Base-by-base conservation (phyloP, 2,797 vertebrate genomes). In the Echiichthys vipera region DNA sequence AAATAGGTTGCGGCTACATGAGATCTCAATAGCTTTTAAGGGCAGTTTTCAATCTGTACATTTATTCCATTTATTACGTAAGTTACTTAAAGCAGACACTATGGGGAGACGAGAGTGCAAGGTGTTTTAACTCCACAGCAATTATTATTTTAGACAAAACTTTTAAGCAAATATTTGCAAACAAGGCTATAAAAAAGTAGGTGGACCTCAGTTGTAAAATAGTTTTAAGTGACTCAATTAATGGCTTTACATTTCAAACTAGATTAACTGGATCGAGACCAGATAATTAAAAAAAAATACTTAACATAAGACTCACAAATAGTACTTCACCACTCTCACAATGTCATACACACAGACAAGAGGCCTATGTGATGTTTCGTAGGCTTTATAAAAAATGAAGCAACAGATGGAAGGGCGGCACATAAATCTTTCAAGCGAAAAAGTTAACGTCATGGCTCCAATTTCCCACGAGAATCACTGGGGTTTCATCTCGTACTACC, bases 1-100 rank as follows among this genome's bases (percentile, higher is more conserved):
- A 88, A 89, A 88, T 70, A 88, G 80, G 76, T 78, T 83, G 73
- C 85, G 89, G 91, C 86, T 91, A 91, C 87, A 89, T 78, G 84
- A 84, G 69, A 91, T 86, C 72, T 88, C 76, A 61, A 81, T 64
- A 73, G 84, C 71, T 80, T 79, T 74, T 65, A 56, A 65, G 80
- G 81, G 74, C 79, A 84, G 78, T 72, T 83, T 83, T 87, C 24
- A 77, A 84, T 88, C 88, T 88, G 84, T 88, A 90, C 75, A 86
- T 64, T 71, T 75, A 74, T 68, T 75, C 85, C 63, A 77, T 84
- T 89, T 71, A 89, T 74, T 89, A 84, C 65, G 81, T 84, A 82
- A 69, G 77, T 79, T 80, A 86, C 63, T 76, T 78, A 84, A 84
- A 91, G 90, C 86, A 72, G 82, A 93, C 71, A 83, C 68, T 77